Evolutionary conservation across 2,113 vertebrate genomes (phyloP).

Genomic region (Nymphicus hollandicus): DNA sequence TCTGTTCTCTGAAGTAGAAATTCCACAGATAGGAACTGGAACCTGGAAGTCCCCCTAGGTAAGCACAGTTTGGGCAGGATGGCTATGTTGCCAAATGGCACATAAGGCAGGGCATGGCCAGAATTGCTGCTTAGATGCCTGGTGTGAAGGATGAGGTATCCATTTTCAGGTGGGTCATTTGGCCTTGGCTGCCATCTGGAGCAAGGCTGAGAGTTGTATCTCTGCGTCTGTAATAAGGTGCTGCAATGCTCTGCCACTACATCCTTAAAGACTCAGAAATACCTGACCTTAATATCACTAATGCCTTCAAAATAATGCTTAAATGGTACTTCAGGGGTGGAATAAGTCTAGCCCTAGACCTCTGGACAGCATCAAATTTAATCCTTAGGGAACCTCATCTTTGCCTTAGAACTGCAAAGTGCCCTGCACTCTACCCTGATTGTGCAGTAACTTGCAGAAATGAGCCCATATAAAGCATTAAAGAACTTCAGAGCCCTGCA

Average conservation of each 20-base stretch:
- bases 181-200: background rate
- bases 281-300: background rate
- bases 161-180: background rate
- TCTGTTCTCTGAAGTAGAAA: background rate
- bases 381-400: conserved; percentile 50
- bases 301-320: conserved; percentile 26
- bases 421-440: conserved; percentile 31
- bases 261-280: background rate
- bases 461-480: conserved; percentile 30
- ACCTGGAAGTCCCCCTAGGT: background rate
- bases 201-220: background rate
- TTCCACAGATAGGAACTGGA: background rate
- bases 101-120: background rate
- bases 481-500: background rate
- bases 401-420: conserved; percentile 26
- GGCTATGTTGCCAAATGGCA: background rate
- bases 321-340: background rate
- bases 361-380: conserved; percentile 37
- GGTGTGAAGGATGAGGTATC: background rate
- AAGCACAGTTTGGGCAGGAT: background rate
- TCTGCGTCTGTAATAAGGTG: background rate
- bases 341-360: background rate
- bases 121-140: background rate
- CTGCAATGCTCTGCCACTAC: background rate
- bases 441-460: conserved; percentile 40